Evolutionary conservation across 30 jellyfish, hydroid and myxozoan species (phyloP), one percentile per base, ranked within the genome.

Genomic region (Mastigias papua): DNA sequence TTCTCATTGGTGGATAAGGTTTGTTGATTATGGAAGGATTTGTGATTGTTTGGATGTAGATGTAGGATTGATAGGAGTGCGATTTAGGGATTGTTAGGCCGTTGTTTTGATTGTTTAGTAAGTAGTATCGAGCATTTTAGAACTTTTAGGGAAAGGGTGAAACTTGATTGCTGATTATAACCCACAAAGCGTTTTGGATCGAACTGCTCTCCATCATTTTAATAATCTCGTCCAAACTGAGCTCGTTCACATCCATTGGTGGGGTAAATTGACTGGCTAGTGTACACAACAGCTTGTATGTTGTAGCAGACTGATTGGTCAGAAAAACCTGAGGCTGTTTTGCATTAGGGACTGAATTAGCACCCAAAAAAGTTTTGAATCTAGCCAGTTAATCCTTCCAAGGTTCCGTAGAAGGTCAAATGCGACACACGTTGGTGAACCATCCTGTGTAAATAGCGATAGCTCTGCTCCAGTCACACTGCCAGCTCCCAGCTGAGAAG

Each of bases 161-260:
- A n/a, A n/a, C n/a, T n/a, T n/a, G n/a, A n/a, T n/a, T n/a, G n/a
- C n/a, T n/a, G n/a, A n/a, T n/a, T n/a, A n/a, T n/a, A n/a, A n/a
- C n/a, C n/a, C n/a, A n/a, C n/a, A n/a, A n/a, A 84, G 23, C 89
- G 20, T 50, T 84, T 84, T 34, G 89, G 89, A 54, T 74, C 93
- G 63, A 11, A 82, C 33, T 67, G 88, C 77, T 28, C 48, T 48
- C 26, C 92, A 82, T 82, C 51, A 73, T 23, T 15, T 82, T 23
- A 27, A 82, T 23, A n/a, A 82, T 82, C 57, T 82, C 90, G 33
- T 84, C 86, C 82, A 58, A 32, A 26, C 86, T 33, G 33, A 84
- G 91, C 25, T 84, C 80, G 19, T 54, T 84, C 7, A 84, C 51
- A 7, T 71, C 50, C 62, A 31, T 84, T 32, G 64, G 37, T 26